Percentiles rank a stretch among this genome's conserved stretches.
phyloP scores from a whole-genome alignment of 2,797 vertebrate species.

The Sebastes steindachneri region DNA sequence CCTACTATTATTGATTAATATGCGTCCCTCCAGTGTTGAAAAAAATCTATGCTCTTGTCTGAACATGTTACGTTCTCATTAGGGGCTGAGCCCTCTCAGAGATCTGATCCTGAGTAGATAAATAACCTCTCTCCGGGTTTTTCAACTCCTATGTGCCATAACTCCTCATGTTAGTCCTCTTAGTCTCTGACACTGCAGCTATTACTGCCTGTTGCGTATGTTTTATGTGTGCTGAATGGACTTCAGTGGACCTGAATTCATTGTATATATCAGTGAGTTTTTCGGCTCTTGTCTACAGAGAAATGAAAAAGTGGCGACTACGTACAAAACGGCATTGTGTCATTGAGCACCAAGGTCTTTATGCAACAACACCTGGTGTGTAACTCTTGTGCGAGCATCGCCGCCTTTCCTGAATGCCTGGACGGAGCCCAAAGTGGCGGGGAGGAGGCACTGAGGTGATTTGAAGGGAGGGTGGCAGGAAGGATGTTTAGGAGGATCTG shows the following conservation, averaged over 20 bases:
- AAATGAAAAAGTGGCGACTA: slow-evolving; percentile 31
- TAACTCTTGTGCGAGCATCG: slow-evolving; percentile 48
- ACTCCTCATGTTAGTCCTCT: slow-evolving; percentile 41
- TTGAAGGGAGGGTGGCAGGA: slow-evolving; percentile 69
- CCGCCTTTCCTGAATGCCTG: slow-evolving; percentile 75
- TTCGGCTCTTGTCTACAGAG: slow-evolving; percentile 3
- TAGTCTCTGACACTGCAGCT: slow-evolving; percentile 36
- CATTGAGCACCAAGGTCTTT: slow-evolving; percentile 64
- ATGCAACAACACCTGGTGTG: slow-evolving; percentile 74
- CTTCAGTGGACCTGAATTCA: slow-evolving; percentile 11
- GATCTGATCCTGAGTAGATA: slow-evolving; percentile 31
- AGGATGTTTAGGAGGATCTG: slow-evolving; percentile 81
- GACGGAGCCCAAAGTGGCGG: slow-evolving; percentile 57
- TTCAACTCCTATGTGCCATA: slow-evolving; percentile 23
- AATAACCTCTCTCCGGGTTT: slow-evolving; percentile 28
- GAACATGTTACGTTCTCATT: too few species aligned
- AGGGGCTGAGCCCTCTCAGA: too few species aligned
- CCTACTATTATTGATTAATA: too few species aligned
- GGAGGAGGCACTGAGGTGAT: slow-evolving; percentile 51
- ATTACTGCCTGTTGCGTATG: slow-evolving; percentile 36
- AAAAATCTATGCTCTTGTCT: too few species aligned
- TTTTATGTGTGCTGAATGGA: slow-evolving; percentile 50
- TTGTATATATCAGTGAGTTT: slow-evolving; percentile 6
- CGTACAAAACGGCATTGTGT: slow-evolving; percentile 37
- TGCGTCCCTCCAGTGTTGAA: too few species aligned